A percentile compares a stretch with the other conserved stretches of the same genome.
Conservation (phyloP, 2,888 invertebrate genomes). For the Leptinotarsa rubiginosa region DNA sequence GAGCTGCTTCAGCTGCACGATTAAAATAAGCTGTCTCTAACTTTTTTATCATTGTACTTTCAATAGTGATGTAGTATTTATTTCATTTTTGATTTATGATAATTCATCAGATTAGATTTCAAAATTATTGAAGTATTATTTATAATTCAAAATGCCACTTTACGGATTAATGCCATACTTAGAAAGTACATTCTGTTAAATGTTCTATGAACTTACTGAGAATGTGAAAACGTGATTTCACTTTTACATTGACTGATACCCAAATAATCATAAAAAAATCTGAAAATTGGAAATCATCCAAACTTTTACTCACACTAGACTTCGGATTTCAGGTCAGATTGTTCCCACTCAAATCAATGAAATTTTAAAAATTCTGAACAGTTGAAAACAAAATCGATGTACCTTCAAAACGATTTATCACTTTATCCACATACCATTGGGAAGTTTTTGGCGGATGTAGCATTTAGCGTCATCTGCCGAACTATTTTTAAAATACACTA, state of each 20-base stretch:
- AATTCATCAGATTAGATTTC: no score
- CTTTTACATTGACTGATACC: not conserved
- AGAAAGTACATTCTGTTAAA: no score
- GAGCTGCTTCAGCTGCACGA: no score
- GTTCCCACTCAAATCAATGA: not conserved
- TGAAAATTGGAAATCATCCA: slow-evolving; percentile 2
- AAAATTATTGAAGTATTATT: no score
- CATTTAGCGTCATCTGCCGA: not conserved
- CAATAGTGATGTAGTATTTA: no score
- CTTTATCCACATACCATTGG: not conserved
- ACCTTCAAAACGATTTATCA: slow-evolving; percentile 1
- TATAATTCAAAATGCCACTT: no score
- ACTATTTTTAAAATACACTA: not conserved
- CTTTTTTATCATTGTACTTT: no score
- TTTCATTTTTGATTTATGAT: no score
- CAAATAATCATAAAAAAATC: not conserved
- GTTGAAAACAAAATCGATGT: not conserved
- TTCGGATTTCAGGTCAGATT: not conserved
- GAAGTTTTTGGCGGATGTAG: not conserved
- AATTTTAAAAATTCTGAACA: not conserved
- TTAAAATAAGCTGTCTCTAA: no score
- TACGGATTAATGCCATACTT: no score
- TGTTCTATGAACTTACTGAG: no score
- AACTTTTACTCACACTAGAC: not conserved
- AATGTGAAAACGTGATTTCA: not conserved